Evolutionary conservation across 2,113 vertebrate species (phyloP).

Genomic region (Tapirus terrestris): DNA sequence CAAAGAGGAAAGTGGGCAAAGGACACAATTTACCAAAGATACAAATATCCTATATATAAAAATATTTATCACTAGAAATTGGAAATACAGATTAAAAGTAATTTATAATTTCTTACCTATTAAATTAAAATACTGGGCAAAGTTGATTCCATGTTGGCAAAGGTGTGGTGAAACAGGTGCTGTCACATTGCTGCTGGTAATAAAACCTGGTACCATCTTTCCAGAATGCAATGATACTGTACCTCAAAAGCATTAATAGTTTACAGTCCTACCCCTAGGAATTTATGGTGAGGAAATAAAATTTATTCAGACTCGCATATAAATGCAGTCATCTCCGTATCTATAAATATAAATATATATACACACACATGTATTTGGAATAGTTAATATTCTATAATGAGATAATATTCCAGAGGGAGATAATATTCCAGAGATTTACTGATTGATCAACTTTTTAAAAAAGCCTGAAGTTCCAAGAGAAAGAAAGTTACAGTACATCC

Average conservation of each 20-base stretch:
- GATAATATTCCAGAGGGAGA: neutral
- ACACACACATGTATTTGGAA: neutral
- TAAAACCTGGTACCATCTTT: neutral
- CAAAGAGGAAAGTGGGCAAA: neutral
- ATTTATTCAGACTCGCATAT: neutral
- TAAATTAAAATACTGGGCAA: neutral
- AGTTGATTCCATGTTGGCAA: neutral
- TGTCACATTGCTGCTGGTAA: neutral
- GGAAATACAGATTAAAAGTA: neutral
- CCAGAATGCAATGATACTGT: neutral
- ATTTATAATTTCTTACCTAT: neutral
- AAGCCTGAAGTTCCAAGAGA: neutral
- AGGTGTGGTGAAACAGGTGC: neutral
- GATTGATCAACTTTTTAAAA: neutral
- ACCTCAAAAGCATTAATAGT: neutral
- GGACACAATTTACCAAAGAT: neutral
- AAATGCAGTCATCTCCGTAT: neutral
- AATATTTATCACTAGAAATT: neutral
- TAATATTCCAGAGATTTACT: neutral
- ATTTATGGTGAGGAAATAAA: neutral
- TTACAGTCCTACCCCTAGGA: neutral
- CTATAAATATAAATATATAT: neutral
- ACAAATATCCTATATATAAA: neutral
- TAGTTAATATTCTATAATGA: neutral
- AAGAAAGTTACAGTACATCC: neutral